Base-by-base conservation (phyloP, 2,797 vertebrate species). In the Gymnothorax javanicus region DNA sequence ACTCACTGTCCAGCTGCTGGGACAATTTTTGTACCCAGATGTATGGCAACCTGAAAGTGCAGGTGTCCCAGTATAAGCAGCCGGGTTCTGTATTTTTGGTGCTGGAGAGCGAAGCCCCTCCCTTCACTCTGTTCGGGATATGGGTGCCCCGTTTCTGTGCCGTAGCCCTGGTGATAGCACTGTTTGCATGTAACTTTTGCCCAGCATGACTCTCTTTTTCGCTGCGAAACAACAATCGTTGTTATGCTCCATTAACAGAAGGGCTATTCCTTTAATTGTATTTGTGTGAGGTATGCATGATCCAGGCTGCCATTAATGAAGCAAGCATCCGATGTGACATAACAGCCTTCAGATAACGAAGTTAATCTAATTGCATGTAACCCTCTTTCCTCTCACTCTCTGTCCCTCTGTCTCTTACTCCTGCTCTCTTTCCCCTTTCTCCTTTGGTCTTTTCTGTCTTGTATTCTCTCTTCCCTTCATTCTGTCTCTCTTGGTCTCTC, bases 311-410 rank as follows among this genome's bases (percentile, higher is more conserved):
- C 88, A 83, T 92, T 89, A 89, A 89, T 92, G 91, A 91, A 93
- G 89, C 92, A 82, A 86, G 71, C 71, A 54, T 79, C 88, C 89
- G 90, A 90, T 93, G 90, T 94, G 92, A 94, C 88, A 89, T 94
- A 94, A 95, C 93, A 91, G 90, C 94, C 96, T 96, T 97, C 96
- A 97, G 94, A 91, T 91, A 73, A 96, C 94, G 94, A 94, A 94
- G 93, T 96, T 94, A 95, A 95, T 96, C 96, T 98, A 99, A 98
- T 98, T 95, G 98, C 98, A 99, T 98, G 98, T 99, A 95, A 97
- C 91, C 94, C 91, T 96, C 93, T 95, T 92, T 93, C 87, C 56
- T 89, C 13, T 89, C 64, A 88, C 85, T 91, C 17, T 90, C 71
- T 86, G 62, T 89, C n/a, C 67, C 54, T 84, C n/a, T 89, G 17